These are phyloP conservation scores for Pangasius djambal DNA, from an alignment of 2,797 vertebrate genomes.

Conservation along the genomic window DNA sequence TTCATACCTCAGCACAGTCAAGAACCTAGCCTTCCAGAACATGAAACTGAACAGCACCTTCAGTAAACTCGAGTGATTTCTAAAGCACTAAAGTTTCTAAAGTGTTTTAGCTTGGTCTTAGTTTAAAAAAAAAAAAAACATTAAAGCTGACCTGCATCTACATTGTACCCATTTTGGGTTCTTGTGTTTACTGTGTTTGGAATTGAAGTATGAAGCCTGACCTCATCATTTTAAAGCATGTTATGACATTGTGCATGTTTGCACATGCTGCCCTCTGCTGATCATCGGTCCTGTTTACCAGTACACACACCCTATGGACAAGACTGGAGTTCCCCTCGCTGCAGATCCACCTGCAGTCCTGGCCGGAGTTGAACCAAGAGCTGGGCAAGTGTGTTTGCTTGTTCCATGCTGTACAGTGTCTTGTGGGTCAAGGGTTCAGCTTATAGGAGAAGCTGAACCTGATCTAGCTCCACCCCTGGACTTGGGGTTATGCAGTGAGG, in stretches of 20 bases:
- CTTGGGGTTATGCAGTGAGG: neutral
- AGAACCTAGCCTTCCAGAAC: too few species aligned
- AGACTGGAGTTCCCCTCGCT: neutral
- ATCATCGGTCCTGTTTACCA: neutral
- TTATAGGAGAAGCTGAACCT: neutral
- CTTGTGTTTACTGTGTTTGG: neutral
- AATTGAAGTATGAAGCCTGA: neutral
- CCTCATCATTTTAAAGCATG: neutral
- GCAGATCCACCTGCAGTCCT: neutral
- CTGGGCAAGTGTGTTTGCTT: neutral
- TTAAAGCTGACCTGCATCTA: neutral
- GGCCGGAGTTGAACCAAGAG: neutral
- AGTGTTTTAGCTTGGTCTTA: neutral
- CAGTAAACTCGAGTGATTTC: neutral
- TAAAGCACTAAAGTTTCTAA: neutral
- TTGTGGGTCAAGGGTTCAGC: neutral
- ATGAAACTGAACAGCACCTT: neutral
- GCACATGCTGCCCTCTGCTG: slow-evolving; percentile 47
- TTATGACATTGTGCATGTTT: neutral
- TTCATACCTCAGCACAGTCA: neutral
- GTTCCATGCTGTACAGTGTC: neutral
- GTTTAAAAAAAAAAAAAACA: neutral
- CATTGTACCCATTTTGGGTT: too few species aligned
- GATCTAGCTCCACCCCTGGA: neutral
- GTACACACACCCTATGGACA: neutral